Conservation (phyloP, 2,797 vertebrate species). For the Tapirus indicus region DNA sequence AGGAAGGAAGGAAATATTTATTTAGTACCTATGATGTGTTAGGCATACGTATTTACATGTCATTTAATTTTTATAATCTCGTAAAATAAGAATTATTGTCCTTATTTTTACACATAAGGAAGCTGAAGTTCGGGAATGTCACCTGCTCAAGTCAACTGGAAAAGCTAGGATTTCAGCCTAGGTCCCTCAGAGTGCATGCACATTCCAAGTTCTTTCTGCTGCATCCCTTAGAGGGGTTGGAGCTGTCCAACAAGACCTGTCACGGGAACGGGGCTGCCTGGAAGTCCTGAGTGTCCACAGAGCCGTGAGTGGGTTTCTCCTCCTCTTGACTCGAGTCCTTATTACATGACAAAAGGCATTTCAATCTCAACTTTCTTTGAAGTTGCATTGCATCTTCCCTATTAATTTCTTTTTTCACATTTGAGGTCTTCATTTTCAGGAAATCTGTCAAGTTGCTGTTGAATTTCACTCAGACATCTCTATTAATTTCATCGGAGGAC, state of each 20-base stretch:
- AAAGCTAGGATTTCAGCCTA: not conserved
- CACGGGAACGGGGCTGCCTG: not conserved
- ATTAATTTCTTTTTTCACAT: not conserved
- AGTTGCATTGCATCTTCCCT: not conserved
- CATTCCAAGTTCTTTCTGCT: not conserved
- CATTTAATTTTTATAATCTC: not conserved
- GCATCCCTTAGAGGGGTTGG: not conserved
- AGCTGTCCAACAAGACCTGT: not conserved
- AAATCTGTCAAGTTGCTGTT: slow-evolving; percentile 29
- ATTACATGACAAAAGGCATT: not conserved
- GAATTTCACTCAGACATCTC: not conserved
- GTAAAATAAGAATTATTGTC: not conserved
- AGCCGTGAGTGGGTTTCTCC: not conserved
- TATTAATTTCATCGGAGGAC: slow-evolving; percentile 8
- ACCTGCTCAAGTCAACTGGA: not conserved
- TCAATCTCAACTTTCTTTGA: not conserved
- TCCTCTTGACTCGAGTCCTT: not conserved
- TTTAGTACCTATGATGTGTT: not conserved
- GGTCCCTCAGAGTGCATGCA: not conserved
- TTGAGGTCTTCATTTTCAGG: slow-evolving; percentile 22
- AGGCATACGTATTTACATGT: not conserved
- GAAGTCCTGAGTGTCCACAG: not conserved
- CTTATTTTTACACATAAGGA: not conserved
- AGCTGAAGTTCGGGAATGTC: not conserved
- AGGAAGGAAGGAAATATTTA: not conserved